Evolutionary conservation across 1,140 invertebrate genomes (phyloP).

Genomic region (Lepidurus couesii): DNA sequence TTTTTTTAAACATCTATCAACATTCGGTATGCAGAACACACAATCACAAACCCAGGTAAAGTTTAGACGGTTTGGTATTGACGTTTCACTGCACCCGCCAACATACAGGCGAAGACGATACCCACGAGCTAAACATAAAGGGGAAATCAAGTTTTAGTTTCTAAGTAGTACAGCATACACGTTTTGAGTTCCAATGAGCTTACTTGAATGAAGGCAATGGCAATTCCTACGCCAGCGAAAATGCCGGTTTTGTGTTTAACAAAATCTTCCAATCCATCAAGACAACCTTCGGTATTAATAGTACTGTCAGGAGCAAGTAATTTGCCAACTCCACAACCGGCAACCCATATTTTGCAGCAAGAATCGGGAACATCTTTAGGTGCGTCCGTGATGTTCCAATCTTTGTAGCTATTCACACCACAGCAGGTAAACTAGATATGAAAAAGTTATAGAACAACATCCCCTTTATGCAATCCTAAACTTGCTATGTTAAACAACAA

Average conservation of each 20-base stretch:
- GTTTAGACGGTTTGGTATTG: conserved; percentile 84
- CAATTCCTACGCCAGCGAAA: conserved; percentile 67
- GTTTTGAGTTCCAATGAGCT: neutral
- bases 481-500: conserved; percentile 1
- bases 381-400: conserved; percentile 57
- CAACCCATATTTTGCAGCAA: conserved; percentile 52
- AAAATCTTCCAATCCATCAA: conserved; percentile 54
- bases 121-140: conserved; percentile 68
- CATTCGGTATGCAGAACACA: neutral
- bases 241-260: conserved; percentile 63
- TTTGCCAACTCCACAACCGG: conserved; percentile 51
- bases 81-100: conserved; percentile 79
- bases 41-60: neutral
- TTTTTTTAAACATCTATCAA: neutral
- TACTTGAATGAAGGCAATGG: conserved; percentile 71
- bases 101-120: conserved; percentile 78
- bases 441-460: neutral
- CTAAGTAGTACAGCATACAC: neutral
- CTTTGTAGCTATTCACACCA: conserved; percentile 59
- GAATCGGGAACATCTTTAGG: conserved; percentile 54
- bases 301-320: conserved; percentile 45
- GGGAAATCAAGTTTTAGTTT: neutral
- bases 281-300: conserved; percentile 55
- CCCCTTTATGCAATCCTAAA: neutral
- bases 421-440: conserved; percentile 66